Base-by-base conservation (phyloP, 2,888 invertebrate genomes). In the Ophion ellenae region DNA sequence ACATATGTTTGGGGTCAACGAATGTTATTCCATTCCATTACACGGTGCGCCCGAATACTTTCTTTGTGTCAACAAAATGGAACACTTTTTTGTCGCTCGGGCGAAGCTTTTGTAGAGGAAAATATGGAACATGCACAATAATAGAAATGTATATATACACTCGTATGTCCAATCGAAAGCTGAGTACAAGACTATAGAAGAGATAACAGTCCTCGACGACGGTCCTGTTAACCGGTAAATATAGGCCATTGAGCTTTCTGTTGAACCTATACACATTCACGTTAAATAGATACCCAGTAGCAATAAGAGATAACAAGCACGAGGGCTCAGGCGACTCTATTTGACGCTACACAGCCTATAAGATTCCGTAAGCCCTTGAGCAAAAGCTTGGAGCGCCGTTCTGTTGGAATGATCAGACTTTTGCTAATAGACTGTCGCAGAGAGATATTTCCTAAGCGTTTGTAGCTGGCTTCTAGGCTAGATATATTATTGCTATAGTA, bases 301-400 rank as follows among this genome's bases (percentile, higher is more conserved):
- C 76, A 83, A 82, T 82, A 83, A 82, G 76, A 83, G 85, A 85
- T 85, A 85, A 71, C 79, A 61, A 71, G 40, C 61, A 40, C 57
- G 47, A 69, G 20, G 81, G 53, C 67, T 64, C 20, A 24, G 59
- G 67, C 53, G 82, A 81, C 81, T 83, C 81, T 74, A 83, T 81
- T 64, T 77, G 80, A 80, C 67, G 53, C 76, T 73, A 81, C 67
- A 81, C 69, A 74, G 73, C 57, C 77, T 69, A 69, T 63, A 40
- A n/a, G 53, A 28, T 83, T 67, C 69, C 81, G 32, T 57, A 47
- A 59, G 57, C 76, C 73, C 77, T 85, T 76, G 47, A 64, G 67
- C 47, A 67, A 74, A 80, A 69, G 67, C 64, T 69, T 11, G 67
- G 45, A 71, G 47, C 45, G 28, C 28, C 45, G 57, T 63, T 63